Conservation (phyloP, 2,888 invertebrate species). For the Brachyptera putata region DNA sequence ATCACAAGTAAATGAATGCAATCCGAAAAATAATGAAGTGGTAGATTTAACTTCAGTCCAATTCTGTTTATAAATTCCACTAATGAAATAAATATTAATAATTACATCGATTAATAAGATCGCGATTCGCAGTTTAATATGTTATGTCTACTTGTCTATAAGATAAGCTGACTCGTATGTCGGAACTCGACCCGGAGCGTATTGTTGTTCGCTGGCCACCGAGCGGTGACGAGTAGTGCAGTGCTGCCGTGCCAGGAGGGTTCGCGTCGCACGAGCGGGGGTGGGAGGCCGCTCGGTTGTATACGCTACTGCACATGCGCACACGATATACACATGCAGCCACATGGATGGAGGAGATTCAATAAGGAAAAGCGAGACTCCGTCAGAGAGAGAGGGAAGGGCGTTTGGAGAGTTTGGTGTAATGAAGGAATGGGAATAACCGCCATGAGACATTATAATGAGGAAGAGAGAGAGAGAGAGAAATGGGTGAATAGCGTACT, state of each 20-base stretch:
- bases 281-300: constrained; percentile 35
- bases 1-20: too few relatives aligned
- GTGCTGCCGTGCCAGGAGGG: not conserved
- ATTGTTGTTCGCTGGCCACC: constrained; percentile 33
- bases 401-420: not conserved
- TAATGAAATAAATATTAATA: too few relatives aligned
- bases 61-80: too few relatives aligned
- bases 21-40: too few relatives aligned
- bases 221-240: constrained; percentile 42
- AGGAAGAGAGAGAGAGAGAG: too few relatives aligned
- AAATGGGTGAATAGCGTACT: constrained; percentile 1
- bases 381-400: constrained; percentile 7
- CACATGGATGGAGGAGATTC: constrained; percentile 2
- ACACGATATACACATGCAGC: constrained; percentile 19
- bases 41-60: too few relatives aligned
- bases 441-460: not conserved
- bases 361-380: not conserved
- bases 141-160: too few relatives aligned
- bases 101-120: too few relatives aligned
- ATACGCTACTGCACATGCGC: constrained; percentile 28
- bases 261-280: constrained; percentile 7
- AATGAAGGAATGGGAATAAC: constrained; percentile 6
- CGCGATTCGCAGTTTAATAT: too few relatives aligned
- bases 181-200: too few relatives aligned
- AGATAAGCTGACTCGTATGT: too few relatives aligned